Conservation (phyloP, 1,140 invertebrate genomes). For the Trissolcus basalis region DNA sequence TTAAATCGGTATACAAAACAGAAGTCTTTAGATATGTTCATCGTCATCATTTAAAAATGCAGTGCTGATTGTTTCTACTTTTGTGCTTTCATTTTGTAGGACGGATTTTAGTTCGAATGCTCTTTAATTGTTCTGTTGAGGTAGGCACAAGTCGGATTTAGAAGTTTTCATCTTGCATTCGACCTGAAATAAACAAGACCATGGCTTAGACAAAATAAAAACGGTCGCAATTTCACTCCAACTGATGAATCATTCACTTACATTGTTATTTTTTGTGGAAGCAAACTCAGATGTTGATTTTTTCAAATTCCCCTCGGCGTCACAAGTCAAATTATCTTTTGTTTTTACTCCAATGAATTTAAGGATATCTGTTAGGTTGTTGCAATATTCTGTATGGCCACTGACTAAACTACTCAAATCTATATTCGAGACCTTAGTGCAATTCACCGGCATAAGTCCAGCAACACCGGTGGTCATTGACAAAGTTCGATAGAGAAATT, state of each 20-base stretch:
- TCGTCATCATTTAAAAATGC: no score
- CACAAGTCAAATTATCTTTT: conserved; percentile 46
- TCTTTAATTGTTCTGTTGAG: conserved; percentile 13
- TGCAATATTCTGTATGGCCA: conserved; percentile 81
- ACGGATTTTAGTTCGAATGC: conserved; percentile 26
- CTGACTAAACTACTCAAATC: conserved; percentile 79
- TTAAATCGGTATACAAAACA: no score
- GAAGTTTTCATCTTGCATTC: conserved; percentile 28
- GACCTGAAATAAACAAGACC: conserved; percentile 12
- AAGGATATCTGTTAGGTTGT: conserved; percentile 79
- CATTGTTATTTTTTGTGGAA: conserved; percentile 8
- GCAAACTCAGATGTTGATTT: conserved; percentile 64
- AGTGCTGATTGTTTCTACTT: no score
- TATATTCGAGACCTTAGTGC: conserved; percentile 79
- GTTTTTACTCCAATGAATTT: conserved; percentile 67
- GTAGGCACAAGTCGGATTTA: conserved; percentile 48
- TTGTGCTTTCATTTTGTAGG: background rate
- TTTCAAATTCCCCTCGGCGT: conserved; percentile 60
- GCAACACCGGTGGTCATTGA: conserved; percentile 79
- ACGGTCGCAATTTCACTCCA: background rate
- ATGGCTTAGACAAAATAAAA: background rate
- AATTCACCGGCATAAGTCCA: conserved; percentile 79
- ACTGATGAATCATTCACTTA: background rate
- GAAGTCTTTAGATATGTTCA: no score
- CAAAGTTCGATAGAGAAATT: conserved; percentile 81